Base-by-base conservation (phyloP, 2,113 vertebrate genomes). In the Campylomormyrus tamandua region DNA sequence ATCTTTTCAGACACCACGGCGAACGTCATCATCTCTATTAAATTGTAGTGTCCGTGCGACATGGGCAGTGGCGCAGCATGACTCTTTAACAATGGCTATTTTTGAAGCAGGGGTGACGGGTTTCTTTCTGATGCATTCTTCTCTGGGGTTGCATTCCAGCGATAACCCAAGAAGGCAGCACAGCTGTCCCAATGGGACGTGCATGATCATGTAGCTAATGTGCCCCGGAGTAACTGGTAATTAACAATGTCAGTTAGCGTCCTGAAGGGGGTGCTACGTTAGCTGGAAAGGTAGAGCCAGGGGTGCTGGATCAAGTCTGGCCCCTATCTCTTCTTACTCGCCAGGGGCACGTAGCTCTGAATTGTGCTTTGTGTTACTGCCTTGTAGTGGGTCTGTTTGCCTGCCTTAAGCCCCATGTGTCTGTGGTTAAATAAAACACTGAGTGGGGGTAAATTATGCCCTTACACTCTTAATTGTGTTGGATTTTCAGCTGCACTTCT, bases 21-120 rank as follows among this genome's bases (percentile, higher is more conserved):
- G 89, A 84, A 89, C 87, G 89, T 31, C n/a, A 31, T 66, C 56
- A 53, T 66, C 77, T 89, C 45, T 52, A 86, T 62, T 83, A 90
- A 49, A 87, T 35, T 31, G 87, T 13, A 27, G 84, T 84, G 88
- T 83, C 90, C 56, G 31, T 86, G 87, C 48, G 42, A 89, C 88
- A 31, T 88, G 74, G 66, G 50, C 62, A 86, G 83, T 74, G 42
- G 83, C 49, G 19, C 13, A 15, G 31, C 48, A 13, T 10, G 62
- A 3, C 8, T 27, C n/a, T 46, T 24, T 10, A 45, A 39, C 50
- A 24, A 66, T 21, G 87, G n/a, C 35, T 58, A 58, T 88, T 90
- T 83, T 31, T 31, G 8, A 90, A 58, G n/a, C 35, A 8, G 45
- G 19, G 7, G 42, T 11, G 39, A 48, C 27, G 35, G 19, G 42